Conservation (phyloP, 2,797 vertebrate genomes). For the Megalops cyprinoides region DNA sequence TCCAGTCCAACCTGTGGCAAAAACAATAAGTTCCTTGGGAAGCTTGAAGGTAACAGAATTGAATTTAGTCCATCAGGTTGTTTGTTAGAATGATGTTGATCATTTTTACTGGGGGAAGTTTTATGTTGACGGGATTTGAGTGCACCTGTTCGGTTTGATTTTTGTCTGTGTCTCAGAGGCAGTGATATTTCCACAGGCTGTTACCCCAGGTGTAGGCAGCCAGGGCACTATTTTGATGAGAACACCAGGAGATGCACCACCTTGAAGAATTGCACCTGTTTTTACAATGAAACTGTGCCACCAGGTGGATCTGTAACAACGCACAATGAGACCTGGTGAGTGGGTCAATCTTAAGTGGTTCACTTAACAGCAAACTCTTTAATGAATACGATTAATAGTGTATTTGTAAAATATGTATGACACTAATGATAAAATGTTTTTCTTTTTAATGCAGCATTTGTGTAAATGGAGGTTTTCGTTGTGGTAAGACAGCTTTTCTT, state of each 20-base stretch:
- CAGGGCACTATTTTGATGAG: constrained; percentile 77
- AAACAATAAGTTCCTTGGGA: constrained; percentile 58
- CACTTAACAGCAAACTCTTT: neutral
- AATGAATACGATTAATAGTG: no score
- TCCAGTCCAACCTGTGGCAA: constrained; percentile 69
- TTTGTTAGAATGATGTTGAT: neutral
- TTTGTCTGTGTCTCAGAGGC: neutral
- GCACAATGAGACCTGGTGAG: constrained; percentile 61
- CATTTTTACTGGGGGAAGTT: neutral
- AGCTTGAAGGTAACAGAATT: constrained; percentile 78
- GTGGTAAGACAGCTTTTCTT: no score
- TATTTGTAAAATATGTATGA: no score
- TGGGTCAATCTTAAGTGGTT: constrained; percentile 26
- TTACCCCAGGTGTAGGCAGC: constrained; percentile 78
- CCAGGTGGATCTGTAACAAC: constrained; percentile 45
- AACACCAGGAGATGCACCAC: constrained; percentile 74
- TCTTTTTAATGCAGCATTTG: constrained; percentile 55
- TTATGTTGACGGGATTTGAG: neutral
- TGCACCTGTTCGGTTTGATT: no score
- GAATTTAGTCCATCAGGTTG: neutral
- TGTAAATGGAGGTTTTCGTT: constrained; percentile 54
- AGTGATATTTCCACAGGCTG: constrained; percentile 74
- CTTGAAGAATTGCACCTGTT: constrained; percentile 74
- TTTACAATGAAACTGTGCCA: constrained; percentile 63
- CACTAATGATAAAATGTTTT: neutral